These are phyloP conservation scores for Caenorhabditis remanei DNA, from an alignment of 1,140 invertebrate genomes.

Conservation along the genomic window DNA sequence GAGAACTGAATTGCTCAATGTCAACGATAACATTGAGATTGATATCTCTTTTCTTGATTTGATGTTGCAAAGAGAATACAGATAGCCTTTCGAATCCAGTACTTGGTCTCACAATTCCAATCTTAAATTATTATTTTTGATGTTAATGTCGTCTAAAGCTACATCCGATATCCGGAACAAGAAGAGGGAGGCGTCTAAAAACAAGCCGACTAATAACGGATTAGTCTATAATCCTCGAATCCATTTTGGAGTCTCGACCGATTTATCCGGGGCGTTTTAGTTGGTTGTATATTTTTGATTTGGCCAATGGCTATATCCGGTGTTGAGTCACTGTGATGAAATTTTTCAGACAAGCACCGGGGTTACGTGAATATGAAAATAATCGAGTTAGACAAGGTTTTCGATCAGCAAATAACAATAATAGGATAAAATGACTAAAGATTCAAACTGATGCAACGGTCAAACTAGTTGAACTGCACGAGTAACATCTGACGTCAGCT, in stretches of 20 bases:
- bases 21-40: slow-evolving; percentile 75
- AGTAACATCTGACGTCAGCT: no score
- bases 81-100: slow-evolving; percentile 74
- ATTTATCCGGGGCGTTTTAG: background rate
- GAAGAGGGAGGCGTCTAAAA: slow-evolving; percentile 16
- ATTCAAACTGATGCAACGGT: no score
- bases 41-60: slow-evolving; percentile 73
- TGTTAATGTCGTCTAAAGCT: background rate
- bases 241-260: slow-evolving; percentile 37
- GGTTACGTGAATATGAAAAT: background rate
- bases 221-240: slow-evolving; percentile 52
- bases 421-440: no score
- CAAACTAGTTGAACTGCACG: no score
- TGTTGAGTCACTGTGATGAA: background rate
- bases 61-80: slow-evolving; percentile 74
- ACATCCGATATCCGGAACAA: background rate
- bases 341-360: background rate
- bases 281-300: background rate
- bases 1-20: slow-evolving; percentile 74
- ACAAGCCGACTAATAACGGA: slow-evolving; percentile 53
- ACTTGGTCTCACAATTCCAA: slow-evolving; percentile 72
- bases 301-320: slow-evolving; percentile 34
- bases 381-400: background rate
- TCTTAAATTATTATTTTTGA: slow-evolving; percentile 60
- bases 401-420: background rate